Evolutionary conservation across 2,888 invertebrate genomes (phyloP), one percentile per base, ranked within the genome.

Genomic region (Actias luna): DNA sequence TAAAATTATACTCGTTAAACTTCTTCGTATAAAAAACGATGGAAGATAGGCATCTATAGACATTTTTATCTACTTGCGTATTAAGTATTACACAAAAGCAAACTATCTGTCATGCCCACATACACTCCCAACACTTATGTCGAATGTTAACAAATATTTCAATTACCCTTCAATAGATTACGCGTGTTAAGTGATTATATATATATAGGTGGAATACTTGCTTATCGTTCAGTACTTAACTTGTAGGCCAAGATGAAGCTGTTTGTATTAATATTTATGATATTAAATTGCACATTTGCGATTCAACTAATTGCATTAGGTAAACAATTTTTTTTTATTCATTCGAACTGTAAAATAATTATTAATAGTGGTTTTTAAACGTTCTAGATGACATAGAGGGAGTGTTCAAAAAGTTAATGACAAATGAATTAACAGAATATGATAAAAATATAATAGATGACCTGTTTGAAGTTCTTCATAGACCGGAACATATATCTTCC

Each of bases 361-460:
- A 42, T 33, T 33, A 39, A 27, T 31, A 62, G 50, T 59, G 18
- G 14, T 61, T 67, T 66, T 65, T 68, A 67, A 18, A 64, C 64
- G 31, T 73, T 77, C 71, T 77, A 89, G 89, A 78, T 72, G 79
- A 77, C 52, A 67, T 86, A 42, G 80, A 84, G 62, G 67, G 70
- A 25, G 71, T 89, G 57, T 84, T 92, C 65, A 77, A 66, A 59
- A 88, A 84, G 67, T 80, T 78, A 59, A 70, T 84, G 58, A 81
- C 69, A 42, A 79, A 82, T 59, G 76, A 82, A 16, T 65, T 87
- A 60, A 73, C 80, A 0, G 70, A 72, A 33, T 67, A 71, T n/a
- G 91, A 92, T 64, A 65, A 68, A 4, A 67, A 68, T 31, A 69
- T 75, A 22, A 71, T 91, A 61, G 66, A 79, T 52, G 81, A 87